A percentile compares a stretch with the other conserved stretches of the same genome.
Evolutionary conservation across 2,888 invertebrate genomes (phyloP).

Genomic region (Pyrrhosoma nymphula): DNA sequence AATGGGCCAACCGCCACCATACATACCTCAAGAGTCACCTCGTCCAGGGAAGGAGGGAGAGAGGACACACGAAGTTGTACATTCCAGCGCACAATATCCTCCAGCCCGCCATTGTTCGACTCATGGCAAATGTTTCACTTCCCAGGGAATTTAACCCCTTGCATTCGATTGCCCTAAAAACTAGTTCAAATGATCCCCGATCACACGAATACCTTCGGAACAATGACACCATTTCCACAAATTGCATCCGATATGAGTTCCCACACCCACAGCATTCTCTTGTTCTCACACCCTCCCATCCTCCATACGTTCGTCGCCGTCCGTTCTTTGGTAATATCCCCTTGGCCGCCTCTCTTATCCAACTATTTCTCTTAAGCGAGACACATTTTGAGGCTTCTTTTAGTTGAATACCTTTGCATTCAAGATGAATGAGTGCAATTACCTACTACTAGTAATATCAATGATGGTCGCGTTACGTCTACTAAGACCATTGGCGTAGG

Average conservation of each 20-base stretch:
- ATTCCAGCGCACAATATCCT: background rate
- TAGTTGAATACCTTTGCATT: no score
- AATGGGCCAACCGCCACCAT: background rate
- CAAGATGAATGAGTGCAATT: no score
- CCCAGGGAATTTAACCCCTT: background rate
- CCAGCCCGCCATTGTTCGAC: background rate
- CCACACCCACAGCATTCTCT: background rate
- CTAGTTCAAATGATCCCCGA: background rate
- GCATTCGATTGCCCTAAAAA: background rate
- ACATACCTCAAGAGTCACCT: no score
- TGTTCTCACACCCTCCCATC: background rate
- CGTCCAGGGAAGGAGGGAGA: no score
- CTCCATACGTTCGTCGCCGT: background rate
- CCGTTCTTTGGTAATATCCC: background rate
- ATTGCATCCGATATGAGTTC: background rate
- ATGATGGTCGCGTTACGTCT: no score
- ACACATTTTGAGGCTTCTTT: no score
- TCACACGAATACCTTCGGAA: background rate
- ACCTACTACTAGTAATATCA: no score
- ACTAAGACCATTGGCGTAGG: no score
- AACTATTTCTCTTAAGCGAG: no score
- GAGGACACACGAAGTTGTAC: background rate
- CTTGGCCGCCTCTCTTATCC: no score
- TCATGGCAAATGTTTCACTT: background rate
- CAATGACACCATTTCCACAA: background rate